Percentiles rank a stretch among this genome's conserved stretches.
phyloP scores from a whole-genome alignment of 2,888 invertebrate genomes.

The Sceliomorpha sp. region DNA sequence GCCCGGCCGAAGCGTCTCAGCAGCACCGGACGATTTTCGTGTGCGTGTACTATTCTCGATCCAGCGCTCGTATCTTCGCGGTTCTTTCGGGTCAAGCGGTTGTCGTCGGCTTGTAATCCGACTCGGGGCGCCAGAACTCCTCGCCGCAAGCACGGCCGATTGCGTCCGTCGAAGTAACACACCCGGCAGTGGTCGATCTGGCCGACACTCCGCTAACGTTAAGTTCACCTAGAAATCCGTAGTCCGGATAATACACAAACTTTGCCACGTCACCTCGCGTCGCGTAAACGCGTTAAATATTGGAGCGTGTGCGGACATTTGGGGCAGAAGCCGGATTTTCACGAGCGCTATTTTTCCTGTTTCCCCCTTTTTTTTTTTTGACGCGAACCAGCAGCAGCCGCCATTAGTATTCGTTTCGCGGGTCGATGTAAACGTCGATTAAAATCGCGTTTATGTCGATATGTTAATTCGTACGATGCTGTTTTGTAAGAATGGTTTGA shows the following conservation, averaged over 20 bases:
- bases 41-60: slow-evolving; percentile 21
- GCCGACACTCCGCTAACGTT: slow-evolving; percentile 54
- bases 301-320: too few species aligned
- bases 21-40: slow-evolving; percentile 22
- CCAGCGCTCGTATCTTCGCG: slow-evolving; percentile 21
- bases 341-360: too few species aligned
- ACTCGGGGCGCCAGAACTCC: slow-evolving; percentile 62
- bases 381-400: too few species aligned
- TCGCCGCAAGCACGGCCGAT: slow-evolving; percentile 65
- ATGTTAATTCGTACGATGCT: too few species aligned
- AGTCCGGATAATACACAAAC: slow-evolving; percentile 28
- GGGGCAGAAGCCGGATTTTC: too few species aligned
- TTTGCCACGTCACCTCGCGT: too few species aligned
- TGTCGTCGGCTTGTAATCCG: slow-evolving; percentile 58
- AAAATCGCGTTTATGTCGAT: too few species aligned
- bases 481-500: too few species aligned
- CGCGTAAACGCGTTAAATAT: too few species aligned
- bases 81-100: slow-evolving; percentile 24
- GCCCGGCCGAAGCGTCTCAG: slow-evolving; percentile 30
- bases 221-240: slow-evolving; percentile 72
- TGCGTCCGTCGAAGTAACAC: slow-evolving; percentile 65
- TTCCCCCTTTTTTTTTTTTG: too few species aligned
- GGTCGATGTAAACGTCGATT: too few species aligned
- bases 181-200: slow-evolving; percentile 73
- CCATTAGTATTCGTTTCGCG: too few species aligned